A percentile compares a stretch with the other conserved stretches of the same genome.
Evolutionary conservation across 2,113 vertebrate genomes (phyloP).

Genomic region (Dendrocopos noguchii): DNA sequence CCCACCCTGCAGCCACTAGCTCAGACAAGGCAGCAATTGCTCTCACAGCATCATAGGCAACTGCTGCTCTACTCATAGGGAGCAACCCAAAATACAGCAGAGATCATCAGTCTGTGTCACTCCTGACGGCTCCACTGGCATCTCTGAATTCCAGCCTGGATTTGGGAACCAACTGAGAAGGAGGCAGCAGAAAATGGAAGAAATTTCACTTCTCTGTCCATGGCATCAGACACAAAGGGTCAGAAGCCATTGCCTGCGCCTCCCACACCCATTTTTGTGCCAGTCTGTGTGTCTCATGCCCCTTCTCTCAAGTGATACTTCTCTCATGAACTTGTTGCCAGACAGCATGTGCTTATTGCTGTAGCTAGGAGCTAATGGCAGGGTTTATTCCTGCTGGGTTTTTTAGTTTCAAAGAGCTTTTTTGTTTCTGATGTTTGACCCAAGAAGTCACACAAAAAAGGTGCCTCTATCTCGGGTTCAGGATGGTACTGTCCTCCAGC

Average conservation of each 20-base stretch:
- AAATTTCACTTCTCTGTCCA: neutral
- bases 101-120: neutral
- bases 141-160: neutral
- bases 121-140: neutral
- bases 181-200: neutral
- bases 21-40: neutral
- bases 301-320: neutral
- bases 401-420: neutral
- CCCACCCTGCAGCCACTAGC: neutral
- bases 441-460: neutral
- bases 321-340: neutral
- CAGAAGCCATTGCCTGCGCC: neutral
- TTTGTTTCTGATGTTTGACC: neutral
- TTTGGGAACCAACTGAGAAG: neutral
- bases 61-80: neutral
- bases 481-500: neutral
- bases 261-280: fast-evolving
- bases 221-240: neutral
- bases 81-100: neutral
- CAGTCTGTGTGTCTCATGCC: neutral
- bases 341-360: neutral
- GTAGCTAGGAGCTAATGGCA: neutral
- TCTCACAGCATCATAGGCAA: neutral
- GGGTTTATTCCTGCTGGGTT: neutral
- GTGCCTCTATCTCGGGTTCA: neutral